Conservation (phyloP, 2,113 vertebrate genomes). For the Phalacrocorax aristotelis region DNA sequence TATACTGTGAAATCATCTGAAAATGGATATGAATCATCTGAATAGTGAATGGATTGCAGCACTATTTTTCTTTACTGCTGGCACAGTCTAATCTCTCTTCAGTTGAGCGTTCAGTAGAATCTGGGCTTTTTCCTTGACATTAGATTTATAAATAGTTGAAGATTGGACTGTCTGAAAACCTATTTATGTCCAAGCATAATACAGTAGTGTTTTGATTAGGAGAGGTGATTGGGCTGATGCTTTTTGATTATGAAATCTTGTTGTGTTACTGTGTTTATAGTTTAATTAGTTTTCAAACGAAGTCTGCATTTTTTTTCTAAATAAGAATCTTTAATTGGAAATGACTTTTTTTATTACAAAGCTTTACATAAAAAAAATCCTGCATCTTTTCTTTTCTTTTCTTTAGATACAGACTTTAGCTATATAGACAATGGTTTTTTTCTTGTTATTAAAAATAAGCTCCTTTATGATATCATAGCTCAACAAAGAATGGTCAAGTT, state of each 20-base stretch:
- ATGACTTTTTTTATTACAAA: neutral
- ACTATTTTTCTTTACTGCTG: neutral
- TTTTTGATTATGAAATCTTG: neutral
- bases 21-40: neutral
- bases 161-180: neutral
- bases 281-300: neutral
- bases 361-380: neutral
- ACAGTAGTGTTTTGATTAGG: neutral
- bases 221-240: neutral
- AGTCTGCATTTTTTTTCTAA: neutral
- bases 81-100: neutral
- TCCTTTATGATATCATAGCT: neutral
- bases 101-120: neutral
- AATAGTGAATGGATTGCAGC: neutral
- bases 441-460: neutral
- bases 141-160: neutral
- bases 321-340: neutral
- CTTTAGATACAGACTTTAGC: neutral
- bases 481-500: neutral
- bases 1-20: neutral
- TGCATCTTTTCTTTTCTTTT: neutral
- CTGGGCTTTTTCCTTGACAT: neutral
- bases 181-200: neutral
- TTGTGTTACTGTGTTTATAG: neutral
- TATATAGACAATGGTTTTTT: neutral